Percentiles rank a stretch among this genome's conserved stretches.
Evolutionary conservation across 2,113 vertebrate genomes (phyloP).

Genomic region (Hylia prasina): DNA sequence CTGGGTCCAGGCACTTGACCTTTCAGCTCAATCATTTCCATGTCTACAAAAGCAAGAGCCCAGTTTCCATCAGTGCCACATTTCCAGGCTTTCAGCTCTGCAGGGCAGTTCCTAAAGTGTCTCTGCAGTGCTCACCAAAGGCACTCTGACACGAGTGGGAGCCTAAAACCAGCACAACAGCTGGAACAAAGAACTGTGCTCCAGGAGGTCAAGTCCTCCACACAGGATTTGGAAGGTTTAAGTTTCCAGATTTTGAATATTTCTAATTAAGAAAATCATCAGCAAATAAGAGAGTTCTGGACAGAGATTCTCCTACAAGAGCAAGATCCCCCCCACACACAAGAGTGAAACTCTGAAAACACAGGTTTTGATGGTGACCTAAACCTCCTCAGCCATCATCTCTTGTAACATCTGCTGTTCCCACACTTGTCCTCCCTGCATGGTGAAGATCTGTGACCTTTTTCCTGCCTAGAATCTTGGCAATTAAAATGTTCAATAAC

Average conservation of each 20-base stretch:
- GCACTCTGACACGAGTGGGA: background rate
- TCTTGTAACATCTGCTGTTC: background rate
- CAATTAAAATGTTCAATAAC: background rate
- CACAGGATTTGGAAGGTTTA: background rate
- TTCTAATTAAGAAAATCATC: background rate
- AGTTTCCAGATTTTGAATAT: background rate
- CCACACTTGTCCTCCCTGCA: background rate
- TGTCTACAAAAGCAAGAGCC: background rate
- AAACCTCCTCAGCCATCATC: background rate
- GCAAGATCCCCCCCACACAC: background rate
- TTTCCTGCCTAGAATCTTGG: background rate
- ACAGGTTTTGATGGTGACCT: accelerated
- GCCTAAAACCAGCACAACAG: background rate
- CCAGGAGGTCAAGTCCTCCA: background rate
- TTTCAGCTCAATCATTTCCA: background rate
- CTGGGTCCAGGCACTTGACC: background rate
- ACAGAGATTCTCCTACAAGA: background rate
- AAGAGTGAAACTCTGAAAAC: background rate
- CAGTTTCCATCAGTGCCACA: background rate
- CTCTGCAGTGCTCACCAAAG: background rate
- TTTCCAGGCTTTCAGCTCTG: background rate
- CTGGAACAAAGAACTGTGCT: background rate
- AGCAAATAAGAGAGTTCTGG: background rate
- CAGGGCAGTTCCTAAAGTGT: background rate
- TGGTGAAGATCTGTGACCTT: background rate